Conservation (phyloP, 2,113 vertebrate genomes). For the Alouatta palliata region DNA sequence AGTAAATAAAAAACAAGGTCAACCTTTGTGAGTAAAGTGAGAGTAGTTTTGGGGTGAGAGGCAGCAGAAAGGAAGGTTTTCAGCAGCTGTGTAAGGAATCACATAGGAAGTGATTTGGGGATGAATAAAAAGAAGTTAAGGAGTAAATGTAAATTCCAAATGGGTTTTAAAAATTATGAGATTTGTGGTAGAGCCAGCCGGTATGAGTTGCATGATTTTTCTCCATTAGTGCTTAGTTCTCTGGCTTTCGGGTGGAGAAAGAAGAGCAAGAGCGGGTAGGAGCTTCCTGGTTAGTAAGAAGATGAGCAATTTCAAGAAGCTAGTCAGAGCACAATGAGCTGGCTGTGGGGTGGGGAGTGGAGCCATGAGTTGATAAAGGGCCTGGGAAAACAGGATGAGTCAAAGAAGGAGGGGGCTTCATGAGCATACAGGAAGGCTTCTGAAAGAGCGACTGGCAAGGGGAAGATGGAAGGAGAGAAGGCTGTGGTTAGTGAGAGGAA, state of each 20-base stretch:
- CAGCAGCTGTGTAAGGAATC: background rate
- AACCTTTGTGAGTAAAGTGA: background rate
- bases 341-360: accelerated
- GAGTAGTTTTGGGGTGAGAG: background rate
- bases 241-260: background rate
- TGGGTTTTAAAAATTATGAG: background rate
- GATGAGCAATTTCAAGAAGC: background rate
- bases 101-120: background rate
- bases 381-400: background rate
- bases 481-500: background rate
- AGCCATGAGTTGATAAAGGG: background rate
- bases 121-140: too few relatives aligned
- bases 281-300: background rate
- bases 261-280: accelerated
- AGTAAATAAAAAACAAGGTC: background rate
- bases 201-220: background rate
- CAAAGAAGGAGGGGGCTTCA: background rate
- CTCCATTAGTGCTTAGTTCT: background rate
- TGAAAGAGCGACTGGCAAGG: accelerated
- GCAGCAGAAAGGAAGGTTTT: background rate
- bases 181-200: background rate
- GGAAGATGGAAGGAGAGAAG: background rate
- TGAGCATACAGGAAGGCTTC: accelerated
- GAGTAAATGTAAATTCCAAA: background rate
- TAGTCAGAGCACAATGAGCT: accelerated